Percentiles rank a stretch among this genome's conserved stretches.
These are phyloP conservation scores for Drosophila niveifrons DNA, from an alignment of 2,888 invertebrate genomes.

Conservation along the genomic window DNA sequence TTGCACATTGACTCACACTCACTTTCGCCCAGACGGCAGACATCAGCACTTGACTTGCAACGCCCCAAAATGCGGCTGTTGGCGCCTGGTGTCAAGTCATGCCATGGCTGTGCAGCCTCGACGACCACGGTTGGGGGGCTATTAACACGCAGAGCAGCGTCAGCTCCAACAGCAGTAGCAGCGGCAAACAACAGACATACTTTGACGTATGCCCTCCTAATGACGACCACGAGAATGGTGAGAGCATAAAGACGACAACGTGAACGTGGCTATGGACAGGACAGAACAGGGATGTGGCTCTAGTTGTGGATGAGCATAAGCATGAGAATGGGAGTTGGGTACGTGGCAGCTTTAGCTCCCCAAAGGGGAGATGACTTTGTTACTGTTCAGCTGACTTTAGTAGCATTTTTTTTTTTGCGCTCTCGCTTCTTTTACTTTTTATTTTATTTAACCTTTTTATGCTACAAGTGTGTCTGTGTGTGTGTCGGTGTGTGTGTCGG, in stretches of 20 bases:
- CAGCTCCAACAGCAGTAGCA: constrained; percentile 39
- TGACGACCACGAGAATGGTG: constrained; percentile 69
- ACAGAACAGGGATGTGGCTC: background rate
- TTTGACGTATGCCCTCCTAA: constrained; percentile 78
- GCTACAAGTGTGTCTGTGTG: constrained; percentile 28
- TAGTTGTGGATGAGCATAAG: background rate
- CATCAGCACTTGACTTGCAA: constrained; percentile 47
- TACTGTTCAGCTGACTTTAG: constrained; percentile 72
- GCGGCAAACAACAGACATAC: constrained; percentile 66
- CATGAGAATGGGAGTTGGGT: background rate
- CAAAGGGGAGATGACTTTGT: constrained; percentile 73
- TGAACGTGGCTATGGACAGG: constrained; percentile 32
- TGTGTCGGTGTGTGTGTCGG: constrained; percentile 30
- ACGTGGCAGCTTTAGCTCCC: constrained; percentile 53
- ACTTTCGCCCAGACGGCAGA: constrained; percentile 51
- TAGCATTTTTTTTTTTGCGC: constrained; percentile 44
- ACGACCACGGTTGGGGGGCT: constrained; percentile 60
- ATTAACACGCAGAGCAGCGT: constrained; percentile 67
- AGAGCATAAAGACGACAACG: constrained; percentile 52
- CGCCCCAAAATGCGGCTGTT: constrained; percentile 16
- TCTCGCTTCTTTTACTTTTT: constrained; percentile 26
- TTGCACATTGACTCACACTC: constrained; percentile 30
- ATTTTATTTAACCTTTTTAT: constrained; percentile 67
- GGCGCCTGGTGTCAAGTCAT: constrained; percentile 51
- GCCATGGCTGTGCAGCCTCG: constrained; percentile 40